phyloP scores from a whole-genome alignment of 2,113 vertebrate species.

The Galbula dea region DNA sequence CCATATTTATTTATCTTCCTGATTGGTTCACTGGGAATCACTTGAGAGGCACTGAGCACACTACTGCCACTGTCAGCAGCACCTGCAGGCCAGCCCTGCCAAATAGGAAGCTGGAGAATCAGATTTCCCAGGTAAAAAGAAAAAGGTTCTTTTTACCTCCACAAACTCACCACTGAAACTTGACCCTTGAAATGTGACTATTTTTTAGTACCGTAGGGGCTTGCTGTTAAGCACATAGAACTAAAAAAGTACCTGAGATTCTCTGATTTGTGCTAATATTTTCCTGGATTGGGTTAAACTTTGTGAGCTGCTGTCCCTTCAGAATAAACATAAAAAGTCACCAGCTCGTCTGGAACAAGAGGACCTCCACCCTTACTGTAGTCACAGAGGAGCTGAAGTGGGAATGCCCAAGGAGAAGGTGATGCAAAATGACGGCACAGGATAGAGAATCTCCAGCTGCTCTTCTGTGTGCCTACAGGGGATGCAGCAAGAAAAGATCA shows the following conservation, averaged over 20 bases:
- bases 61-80: neutral
- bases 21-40: neutral
- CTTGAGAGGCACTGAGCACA: fast-evolving
- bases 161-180: neutral
- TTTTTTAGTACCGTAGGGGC: neutral
- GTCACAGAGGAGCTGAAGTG: neutral
- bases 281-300: neutral
- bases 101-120: fast-evolving
- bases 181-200: neutral
- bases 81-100: neutral
- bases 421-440: neutral
- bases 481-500: neutral
- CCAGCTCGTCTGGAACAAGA: neutral
- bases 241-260: neutral
- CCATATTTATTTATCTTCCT: neutral
- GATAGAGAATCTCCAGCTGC: neutral
- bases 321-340: neutral
- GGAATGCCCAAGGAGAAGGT: neutral
- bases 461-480: neutral
- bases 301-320: neutral
- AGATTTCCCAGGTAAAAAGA: neutral
- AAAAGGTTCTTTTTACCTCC: neutral
- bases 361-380: neutral
- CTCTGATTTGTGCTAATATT: neutral
- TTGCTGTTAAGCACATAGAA: neutral